These are phyloP conservation scores for Halocynthia roretzi DNA, from an alignment of 23 tunicate species.

Conservation along the genomic window DNA sequence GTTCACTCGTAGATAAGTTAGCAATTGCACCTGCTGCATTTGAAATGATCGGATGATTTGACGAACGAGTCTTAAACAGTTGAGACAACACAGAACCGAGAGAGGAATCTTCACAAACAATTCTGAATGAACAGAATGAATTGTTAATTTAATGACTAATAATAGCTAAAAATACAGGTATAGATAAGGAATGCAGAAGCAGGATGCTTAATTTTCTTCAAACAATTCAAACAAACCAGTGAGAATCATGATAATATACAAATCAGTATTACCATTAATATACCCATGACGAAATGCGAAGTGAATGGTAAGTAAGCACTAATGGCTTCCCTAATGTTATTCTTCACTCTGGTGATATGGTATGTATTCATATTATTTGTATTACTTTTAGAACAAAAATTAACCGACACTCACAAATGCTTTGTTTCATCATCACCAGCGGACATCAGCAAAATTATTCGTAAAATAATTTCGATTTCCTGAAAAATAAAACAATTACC, in stretches of 20 bases:
- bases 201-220: too few species aligned
- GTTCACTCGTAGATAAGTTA: conserved; percentile 57
- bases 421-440: conserved; percentile 66
- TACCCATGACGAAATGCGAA: too few species aligned
- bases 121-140: conserved; percentile 11
- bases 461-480: conserved; percentile 72
- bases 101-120: conserved; percentile 80
- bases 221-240: too few species aligned
- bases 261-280: too few species aligned
- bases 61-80: conserved; percentile 46
- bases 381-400: neutral
- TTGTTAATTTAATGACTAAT: too few species aligned
- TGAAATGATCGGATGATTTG: conserved; percentile 48
- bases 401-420: conserved; percentile 50
- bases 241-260: too few species aligned
- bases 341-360: too few species aligned
- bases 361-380: too few species aligned
- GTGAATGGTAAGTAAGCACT: too few species aligned
- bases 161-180: too few species aligned
- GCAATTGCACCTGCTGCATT: conserved; percentile 75
- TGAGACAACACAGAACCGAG: conserved; percentile 64
- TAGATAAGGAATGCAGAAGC: too few species aligned
- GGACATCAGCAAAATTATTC: conserved; percentile 61
- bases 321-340: too few species aligned
- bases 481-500: conserved; percentile 9